These are phyloP conservation scores for Volucella zonaria DNA, from an alignment of 2,888 invertebrate genomes.

Conservation along the genomic window DNA sequence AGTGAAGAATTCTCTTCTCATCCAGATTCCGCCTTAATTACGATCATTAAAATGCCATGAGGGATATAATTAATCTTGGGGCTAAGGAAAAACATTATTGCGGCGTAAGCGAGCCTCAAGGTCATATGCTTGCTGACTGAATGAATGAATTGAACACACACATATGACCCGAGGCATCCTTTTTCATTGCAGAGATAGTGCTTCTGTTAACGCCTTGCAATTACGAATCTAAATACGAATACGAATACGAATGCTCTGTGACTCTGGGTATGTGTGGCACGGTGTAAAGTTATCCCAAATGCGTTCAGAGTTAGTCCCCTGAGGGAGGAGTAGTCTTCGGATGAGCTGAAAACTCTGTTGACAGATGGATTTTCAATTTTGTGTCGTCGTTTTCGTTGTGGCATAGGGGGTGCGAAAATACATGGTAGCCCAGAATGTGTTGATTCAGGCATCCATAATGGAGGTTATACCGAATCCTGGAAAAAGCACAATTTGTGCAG, in stretches of 20 bases:
- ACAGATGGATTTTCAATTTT: constrained; percentile 40
- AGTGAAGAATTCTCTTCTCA: constrained; percentile 8
- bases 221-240: background rate
- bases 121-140: background rate
- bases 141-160: constrained; percentile 1
- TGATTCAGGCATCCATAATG: constrained; percentile 13
- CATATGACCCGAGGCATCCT: background rate
- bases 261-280: background rate
- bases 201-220: background rate
- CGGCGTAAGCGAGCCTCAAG: constrained; percentile 31
- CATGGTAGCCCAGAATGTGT: constrained; percentile 28
- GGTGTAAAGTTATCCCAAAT: constrained; percentile 32
- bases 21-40: constrained; percentile 59
- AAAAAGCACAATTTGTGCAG: constrained; percentile 3
- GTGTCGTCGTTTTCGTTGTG: background rate
- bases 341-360: background rate
- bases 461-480: background rate
- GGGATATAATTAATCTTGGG: constrained; percentile 56
- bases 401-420: background rate
- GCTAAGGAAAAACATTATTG: background rate
- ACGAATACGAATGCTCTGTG: too few species aligned
- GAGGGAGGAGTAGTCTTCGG: background rate
- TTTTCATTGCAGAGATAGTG: background rate
- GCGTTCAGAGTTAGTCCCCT: constrained; percentile 13
- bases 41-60: constrained; percentile 67